phyloP scores from a whole-genome alignment of 2,888 invertebrate genomes.

The Odontocerum albicorne region DNA sequence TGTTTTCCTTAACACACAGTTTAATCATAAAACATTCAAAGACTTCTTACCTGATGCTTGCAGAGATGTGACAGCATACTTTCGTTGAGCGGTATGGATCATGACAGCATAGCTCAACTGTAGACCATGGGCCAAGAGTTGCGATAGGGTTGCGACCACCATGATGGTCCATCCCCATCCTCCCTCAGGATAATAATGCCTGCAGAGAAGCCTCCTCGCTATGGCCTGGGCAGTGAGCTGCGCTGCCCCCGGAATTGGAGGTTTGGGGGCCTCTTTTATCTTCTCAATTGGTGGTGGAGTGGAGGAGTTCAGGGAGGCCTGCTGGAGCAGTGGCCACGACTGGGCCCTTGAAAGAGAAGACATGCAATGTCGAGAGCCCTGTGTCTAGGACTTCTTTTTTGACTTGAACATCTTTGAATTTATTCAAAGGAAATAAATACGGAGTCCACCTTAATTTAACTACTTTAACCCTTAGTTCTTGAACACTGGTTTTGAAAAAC shows the following conservation, averaged over 20 bases:
- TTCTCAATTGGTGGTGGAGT: constrained; percentile 5
- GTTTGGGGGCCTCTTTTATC: constrained; percentile 39
- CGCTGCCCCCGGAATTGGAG: constrained; percentile 31
- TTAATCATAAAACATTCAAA: neutral
- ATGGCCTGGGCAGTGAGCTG: constrained; percentile 59
- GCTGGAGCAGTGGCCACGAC: constrained; percentile 33
- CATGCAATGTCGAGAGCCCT: constrained; percentile 20
- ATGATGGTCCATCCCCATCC: constrained; percentile 87
- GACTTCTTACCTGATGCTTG: constrained; percentile 62
- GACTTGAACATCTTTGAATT: too few species aligned
- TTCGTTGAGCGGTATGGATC: constrained; percentile 63
- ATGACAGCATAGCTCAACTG: constrained; percentile 67
- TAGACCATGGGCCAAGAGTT: constrained; percentile 73
- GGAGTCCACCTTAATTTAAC: too few species aligned
- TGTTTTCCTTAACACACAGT: neutral
- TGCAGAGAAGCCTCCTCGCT: constrained; percentile 65
- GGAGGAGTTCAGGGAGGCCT: constrained; percentile 1
- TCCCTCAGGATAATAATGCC: constrained; percentile 84
- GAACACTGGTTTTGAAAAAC: too few species aligned
- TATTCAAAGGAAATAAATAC: too few species aligned
- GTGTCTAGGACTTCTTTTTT: neutral
- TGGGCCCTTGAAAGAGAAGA: constrained; percentile 29
- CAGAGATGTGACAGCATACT: constrained; percentile 63
- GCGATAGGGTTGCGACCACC: constrained; percentile 70
- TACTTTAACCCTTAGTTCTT: too few species aligned